phyloP scores from a whole-genome alignment of 2,797 vertebrate species.

The Ptychobarbus kaznakovi region DNA sequence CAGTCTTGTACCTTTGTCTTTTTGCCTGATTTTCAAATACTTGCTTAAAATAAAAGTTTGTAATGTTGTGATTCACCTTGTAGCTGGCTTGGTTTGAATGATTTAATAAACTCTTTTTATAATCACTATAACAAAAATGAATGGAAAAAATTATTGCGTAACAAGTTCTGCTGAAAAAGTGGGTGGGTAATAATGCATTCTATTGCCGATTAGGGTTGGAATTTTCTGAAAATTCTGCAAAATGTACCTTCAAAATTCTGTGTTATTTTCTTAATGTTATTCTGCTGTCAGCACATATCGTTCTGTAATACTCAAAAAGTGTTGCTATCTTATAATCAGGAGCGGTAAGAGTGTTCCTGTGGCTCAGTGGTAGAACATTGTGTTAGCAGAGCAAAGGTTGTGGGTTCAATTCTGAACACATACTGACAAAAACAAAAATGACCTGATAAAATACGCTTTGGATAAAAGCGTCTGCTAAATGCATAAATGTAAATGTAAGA shows the following conservation, averaged over 20 bases:
- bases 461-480: too few species aligned
- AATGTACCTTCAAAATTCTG: not conserved
- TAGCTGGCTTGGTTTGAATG: not conserved
- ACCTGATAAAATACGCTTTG: too few species aligned
- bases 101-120: not conserved
- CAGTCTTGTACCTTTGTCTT: not conserved
- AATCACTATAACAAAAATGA: not conserved
- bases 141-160: not conserved
- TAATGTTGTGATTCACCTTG: not conserved
- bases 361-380: too few species aligned
- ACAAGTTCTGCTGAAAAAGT: not conserved
- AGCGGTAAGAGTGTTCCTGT: too few species aligned
- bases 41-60: not conserved
- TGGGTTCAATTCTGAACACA: too few species aligned
- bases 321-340: constrained; percentile 26
- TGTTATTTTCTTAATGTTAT: not conserved
- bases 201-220: not conserved
- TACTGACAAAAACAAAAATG: too few species aligned
- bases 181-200: not conserved
- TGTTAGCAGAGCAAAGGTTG: too few species aligned
- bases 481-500: too few species aligned
- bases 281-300: not conserved
- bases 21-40: not conserved
- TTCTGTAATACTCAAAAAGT: constrained; percentile 7
- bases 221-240: not conserved